A percentile compares a stretch with the other conserved stretches of the same genome.
These are phyloP conservation scores for Okapia johnstoni DNA, from an alignment of 2,113 vertebrate species.

Conservation along the genomic window DNA sequence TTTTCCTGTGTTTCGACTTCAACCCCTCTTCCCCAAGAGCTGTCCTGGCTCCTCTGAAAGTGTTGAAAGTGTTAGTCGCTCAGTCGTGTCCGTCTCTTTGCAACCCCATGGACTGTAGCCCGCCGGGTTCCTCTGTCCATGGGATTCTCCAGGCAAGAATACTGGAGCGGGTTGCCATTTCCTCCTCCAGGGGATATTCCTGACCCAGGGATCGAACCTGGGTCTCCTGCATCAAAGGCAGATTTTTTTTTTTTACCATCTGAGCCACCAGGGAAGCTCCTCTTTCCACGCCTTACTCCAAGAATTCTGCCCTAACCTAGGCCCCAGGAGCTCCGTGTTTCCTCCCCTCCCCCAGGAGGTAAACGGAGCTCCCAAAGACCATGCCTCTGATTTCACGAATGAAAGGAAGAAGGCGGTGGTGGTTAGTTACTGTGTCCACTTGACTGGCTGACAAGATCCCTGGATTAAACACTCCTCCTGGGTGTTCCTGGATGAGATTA, in stretches of 20 bases:
- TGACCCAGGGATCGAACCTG: neutral
- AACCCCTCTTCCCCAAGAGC: neutral
- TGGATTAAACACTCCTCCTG: neutral
- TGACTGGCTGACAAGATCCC: neutral
- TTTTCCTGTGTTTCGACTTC: neutral
- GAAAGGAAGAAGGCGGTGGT: neutral
- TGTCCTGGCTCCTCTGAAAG: neutral
- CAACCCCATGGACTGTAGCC: neutral
- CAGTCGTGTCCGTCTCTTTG: neutral
- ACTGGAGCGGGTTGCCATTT: neutral
- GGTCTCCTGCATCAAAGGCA: neutral
- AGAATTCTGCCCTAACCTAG: neutral
- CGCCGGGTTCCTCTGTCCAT: fast-evolving
- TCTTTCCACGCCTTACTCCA: neutral
- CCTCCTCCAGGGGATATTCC: neutral
- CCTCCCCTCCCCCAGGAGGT: neutral
- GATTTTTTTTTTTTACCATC: neutral
- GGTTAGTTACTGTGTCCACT: neutral
- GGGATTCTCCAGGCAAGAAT: neutral
- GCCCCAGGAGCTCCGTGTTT: neutral
- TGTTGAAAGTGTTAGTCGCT: neutral
- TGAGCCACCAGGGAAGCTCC: neutral
- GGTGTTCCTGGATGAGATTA: neutral
- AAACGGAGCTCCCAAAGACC: neutral
- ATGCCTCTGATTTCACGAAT: neutral